Percentiles rank a stretch among this genome's conserved stretches.
phyloP scores from a whole-genome alignment of 2,888 invertebrate genomes.

The Neoascia interrupta region DNA sequence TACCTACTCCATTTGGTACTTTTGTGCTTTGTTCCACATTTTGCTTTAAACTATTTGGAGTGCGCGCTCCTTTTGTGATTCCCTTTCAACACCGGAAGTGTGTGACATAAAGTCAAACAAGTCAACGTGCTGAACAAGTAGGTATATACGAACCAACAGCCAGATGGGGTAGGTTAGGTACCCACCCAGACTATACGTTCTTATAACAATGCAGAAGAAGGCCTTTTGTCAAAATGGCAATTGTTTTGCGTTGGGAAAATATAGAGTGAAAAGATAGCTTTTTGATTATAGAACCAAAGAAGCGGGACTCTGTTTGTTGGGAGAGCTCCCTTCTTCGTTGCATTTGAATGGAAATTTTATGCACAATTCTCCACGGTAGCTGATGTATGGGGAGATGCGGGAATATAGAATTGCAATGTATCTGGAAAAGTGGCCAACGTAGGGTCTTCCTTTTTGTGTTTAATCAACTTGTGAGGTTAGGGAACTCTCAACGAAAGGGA shows the following conservation, averaged over 20 bases:
- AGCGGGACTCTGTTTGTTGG: neutral
- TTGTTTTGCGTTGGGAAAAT: slow-evolving; percentile 18
- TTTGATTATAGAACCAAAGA: slow-evolving; percentile 21
- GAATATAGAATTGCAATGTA: slow-evolving; percentile 6
- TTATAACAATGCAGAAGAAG: neutral
- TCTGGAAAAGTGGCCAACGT: neutral
- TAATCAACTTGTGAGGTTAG: slow-evolving; percentile 28
- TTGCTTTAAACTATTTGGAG: slow-evolving; percentile 27
- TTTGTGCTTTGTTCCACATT: slow-evolving; percentile 4
- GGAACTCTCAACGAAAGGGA: slow-evolving; percentile 30
- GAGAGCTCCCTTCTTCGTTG: neutral
- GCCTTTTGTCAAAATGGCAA: slow-evolving; percentile 45
- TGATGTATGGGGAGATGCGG: neutral
- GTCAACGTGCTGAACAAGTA: slow-evolving; percentile 31
- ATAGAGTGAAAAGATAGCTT: slow-evolving; percentile 21
- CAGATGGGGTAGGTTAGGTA: neutral
- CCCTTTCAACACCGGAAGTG: slow-evolving; percentile 46
- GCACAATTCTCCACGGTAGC: slow-evolving; percentile 2
- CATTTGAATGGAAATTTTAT: slow-evolving; percentile 24
- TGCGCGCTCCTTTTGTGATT: slow-evolving; percentile 9
- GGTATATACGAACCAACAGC: neutral
- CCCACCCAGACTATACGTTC: neutral
- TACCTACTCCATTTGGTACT: no score
- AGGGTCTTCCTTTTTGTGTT: neutral
- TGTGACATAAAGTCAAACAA: slow-evolving; percentile 60